Evolutionary conservation across 2,113 vertebrate species (phyloP).

Genomic region (Saccopteryx leptura): DNA sequence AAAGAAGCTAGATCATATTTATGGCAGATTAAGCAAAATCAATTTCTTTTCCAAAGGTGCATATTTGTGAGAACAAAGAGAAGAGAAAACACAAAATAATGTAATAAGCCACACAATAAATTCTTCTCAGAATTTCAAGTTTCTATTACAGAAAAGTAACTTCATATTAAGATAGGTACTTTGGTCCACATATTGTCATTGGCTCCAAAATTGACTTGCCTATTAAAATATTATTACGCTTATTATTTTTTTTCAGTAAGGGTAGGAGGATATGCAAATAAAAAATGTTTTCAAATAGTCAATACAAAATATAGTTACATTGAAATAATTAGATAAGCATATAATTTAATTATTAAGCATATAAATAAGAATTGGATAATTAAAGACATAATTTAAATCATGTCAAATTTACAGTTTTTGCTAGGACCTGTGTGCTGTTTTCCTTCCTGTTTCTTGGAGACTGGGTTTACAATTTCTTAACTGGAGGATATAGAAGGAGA

Average conservation of each 20-base stretch:
- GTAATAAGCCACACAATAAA: not conserved
- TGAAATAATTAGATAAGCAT: constrained; percentile 10
- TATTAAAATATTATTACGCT: constrained; percentile 8
- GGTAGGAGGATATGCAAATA: not conserved
- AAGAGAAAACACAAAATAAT: not conserved
- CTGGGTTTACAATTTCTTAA: not conserved
- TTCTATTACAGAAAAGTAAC: not conserved
- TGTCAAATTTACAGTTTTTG: not conserved
- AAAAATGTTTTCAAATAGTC: not conserved
- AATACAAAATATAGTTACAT: not conserved
- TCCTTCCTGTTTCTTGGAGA: not conserved
- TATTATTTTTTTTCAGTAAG: not conserved
- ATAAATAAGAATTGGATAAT: constrained; percentile 13
- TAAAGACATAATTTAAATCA: not conserved
- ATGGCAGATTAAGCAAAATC: not conserved
- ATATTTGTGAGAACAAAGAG: not conserved
- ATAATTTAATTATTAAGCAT: not conserved
- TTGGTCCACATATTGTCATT: not conserved
- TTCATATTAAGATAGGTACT: not conserved
- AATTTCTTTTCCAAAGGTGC: not conserved
- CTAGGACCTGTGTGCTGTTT: not conserved
- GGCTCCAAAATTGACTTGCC: constrained; percentile 41
- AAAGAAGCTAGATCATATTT: not conserved
- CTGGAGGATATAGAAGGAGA: not conserved
- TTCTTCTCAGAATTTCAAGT: not conserved